These are phyloP conservation scores for Cetonia aurata DNA, from an alignment of 2,888 invertebrate genomes.

Conservation along the genomic window DNA sequence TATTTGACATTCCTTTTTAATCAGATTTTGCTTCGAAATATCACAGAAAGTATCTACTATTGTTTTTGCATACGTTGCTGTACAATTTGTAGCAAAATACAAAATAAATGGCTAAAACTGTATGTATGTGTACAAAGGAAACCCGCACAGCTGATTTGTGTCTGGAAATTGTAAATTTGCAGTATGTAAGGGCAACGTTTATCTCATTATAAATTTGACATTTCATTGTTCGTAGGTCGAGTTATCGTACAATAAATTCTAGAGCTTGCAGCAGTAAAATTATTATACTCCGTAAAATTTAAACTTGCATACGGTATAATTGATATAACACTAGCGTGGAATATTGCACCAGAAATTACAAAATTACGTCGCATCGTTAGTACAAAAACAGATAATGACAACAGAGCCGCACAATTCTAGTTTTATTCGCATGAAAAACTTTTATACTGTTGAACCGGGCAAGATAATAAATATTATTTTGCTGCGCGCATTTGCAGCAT, in stretches of 20 bases:
- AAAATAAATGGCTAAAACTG: too few relatives aligned
- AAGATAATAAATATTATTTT: background rate
- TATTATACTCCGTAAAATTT: constrained; percentile 41
- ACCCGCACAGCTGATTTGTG: constrained; percentile 4
- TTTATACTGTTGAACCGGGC: background rate
- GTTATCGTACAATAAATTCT: constrained; percentile 43
- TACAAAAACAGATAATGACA: constrained; percentile 32
- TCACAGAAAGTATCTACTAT: too few relatives aligned
- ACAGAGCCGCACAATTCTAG: constrained; percentile 6
- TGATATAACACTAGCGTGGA: constrained; percentile 37
- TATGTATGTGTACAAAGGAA: background rate
- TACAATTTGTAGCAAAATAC: too few relatives aligned
- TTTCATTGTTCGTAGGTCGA: constrained; percentile 41
- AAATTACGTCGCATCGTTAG: constrained; percentile 12
- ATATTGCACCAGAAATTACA: constrained; percentile 32
- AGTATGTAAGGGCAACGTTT: constrained; percentile 27
- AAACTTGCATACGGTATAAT: constrained; percentile 40
- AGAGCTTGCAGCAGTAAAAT: constrained; percentile 35
- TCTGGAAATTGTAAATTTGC: constrained; percentile 10
- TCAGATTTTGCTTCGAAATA: too few relatives aligned
- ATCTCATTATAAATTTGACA: constrained; percentile 45
- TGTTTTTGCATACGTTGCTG: too few relatives aligned
- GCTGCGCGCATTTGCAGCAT: background rate
- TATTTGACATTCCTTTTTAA: too few relatives aligned
- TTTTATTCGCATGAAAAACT: constrained; percentile 20